Conservation (phyloP, 2,113 vertebrate species). For the Chlorodrepanis virens region DNA sequence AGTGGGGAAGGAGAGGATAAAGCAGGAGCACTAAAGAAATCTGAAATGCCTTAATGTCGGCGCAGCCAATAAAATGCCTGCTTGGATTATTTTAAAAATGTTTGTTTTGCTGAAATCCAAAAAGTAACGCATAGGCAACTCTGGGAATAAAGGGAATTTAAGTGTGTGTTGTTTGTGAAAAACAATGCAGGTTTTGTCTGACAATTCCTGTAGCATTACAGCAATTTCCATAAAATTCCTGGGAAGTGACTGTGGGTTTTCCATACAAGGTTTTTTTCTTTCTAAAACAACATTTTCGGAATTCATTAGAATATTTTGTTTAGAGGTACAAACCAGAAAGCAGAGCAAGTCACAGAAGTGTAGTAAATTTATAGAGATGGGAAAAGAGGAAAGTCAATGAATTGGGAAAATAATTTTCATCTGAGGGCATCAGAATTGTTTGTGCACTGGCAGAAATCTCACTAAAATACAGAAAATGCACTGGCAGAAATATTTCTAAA, state of each 20-base stretch:
- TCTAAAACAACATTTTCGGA: background rate
- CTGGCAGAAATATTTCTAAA: background rate
- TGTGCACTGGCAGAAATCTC: background rate
- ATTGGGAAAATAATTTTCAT: background rate
- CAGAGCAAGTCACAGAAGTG: background rate
- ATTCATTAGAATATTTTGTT: background rate
- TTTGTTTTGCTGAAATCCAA: conserved; percentile 62
- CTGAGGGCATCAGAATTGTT: background rate
- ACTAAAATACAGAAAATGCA: background rate
- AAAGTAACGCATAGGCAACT: conserved; percentile 23
- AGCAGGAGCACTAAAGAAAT: conserved; percentile 71
- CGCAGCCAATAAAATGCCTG: conserved; percentile 59
- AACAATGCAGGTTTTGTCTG: background rate
- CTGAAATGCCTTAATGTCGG: conserved; percentile 58
- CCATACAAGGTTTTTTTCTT: background rate
- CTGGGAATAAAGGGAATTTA: conserved; percentile 23
- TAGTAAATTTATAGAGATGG: background rate
- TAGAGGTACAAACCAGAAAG: background rate
- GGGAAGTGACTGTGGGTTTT: background rate
- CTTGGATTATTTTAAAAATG: conserved; percentile 66
- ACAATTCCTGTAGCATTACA: background rate
- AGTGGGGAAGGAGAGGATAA: conserved; percentile 70
- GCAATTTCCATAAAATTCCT: background rate
- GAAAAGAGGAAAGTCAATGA: background rate
- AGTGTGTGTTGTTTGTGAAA: background rate